Evolutionary conservation across 2,113 vertebrate species (phyloP).

Genomic region (Callocephalon fimbriatum): DNA sequence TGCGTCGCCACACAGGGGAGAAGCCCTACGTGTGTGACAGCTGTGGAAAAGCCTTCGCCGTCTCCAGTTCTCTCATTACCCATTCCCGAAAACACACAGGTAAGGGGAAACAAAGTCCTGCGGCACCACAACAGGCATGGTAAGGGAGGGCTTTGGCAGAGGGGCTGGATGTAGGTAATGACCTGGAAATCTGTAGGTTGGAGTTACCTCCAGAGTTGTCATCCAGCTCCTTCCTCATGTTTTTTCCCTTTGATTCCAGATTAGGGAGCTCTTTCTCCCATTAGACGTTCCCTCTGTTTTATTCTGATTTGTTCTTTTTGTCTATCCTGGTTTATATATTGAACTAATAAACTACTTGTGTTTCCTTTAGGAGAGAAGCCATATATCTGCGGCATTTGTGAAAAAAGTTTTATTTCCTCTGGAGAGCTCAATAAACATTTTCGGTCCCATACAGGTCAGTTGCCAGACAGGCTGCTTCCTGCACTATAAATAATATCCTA

Average conservation of each 20-base stretch:
- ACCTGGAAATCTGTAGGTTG: rapidly evolving
- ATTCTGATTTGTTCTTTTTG: background rate
- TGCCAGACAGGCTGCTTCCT: conserved; percentile 67
- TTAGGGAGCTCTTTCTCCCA: background rate
- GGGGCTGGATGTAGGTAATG: rapidly evolving
- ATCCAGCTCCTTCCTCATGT: rapidly evolving
- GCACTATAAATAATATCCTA: conserved; percentile 17
- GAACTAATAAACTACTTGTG: conserved; percentile 42
- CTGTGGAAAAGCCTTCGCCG: conserved; percentile 95
- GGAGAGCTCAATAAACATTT: conserved; percentile 97
- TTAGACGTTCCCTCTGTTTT: rapidly evolving
- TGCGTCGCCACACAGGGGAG: conserved; percentile 95
- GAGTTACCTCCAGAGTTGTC: background rate
- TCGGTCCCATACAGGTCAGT: conserved; percentile 92
- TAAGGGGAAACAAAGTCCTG: conserved; percentile 35
- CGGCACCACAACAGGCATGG: rapidly evolving
- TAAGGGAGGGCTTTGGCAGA: background rate
- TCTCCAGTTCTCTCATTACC: conserved; percentile 97
- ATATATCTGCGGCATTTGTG: conserved; percentile 90
- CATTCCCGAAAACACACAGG: conserved; percentile 96
- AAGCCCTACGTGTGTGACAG: conserved; percentile 97
- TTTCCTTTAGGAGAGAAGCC: conserved; percentile 86
- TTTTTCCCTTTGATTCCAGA: background rate
- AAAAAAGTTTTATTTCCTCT: conserved; percentile 91
- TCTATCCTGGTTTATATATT: background rate